Base-by-base conservation (phyloP, 2,113 vertebrate species). In the Myotis lucifugus region DNA sequence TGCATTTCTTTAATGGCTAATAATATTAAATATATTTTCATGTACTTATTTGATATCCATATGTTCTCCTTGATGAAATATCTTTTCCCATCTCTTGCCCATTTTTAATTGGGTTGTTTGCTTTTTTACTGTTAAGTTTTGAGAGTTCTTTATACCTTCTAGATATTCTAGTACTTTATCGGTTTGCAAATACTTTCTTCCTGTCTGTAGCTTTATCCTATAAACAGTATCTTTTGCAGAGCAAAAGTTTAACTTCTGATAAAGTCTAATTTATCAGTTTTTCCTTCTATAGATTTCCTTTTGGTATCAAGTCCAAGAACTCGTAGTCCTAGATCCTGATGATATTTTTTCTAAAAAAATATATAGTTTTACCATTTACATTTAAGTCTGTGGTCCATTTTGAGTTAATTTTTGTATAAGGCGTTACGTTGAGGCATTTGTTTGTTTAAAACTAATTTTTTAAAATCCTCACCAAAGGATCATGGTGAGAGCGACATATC, bases 91-190 rank as follows among this genome's bases (percentile, higher is more conserved):
- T 48, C 19, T 88, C 73, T 70, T 66, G 25, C 56, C 34, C 7
- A 83, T 46, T 88, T 95, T 25, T 88, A 64, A 87, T 82, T 91
- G 52, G 32, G 82, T 72, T 77, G 34, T 85, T 90, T 73, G 61
- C 6, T 76, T 61, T 59, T 74, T 69, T 9, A 70, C 25, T 87
- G 9, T 46, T 91, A 74, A 83, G 27, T 64, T 72, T 52, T 37
- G 18, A 42, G 27, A 46, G 6, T 21, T 66, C 27, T 79, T 67
- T 7, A 11, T 27, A 42, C 32, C 32, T 34, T 95, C 59, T 69
- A 59, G 56, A 61, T 34, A 85, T 23, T 59, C 21, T 29, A 48
- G 23, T 76, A 50, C 52, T 76, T 50, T 54, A 25, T 74, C 7
- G 5, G 34, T 77, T 42, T 46, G 59, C 17, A 83, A 70, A 34